Conservation (phyloP, 2,113 vertebrate species). For the Amphilophus citrinellus region DNA sequence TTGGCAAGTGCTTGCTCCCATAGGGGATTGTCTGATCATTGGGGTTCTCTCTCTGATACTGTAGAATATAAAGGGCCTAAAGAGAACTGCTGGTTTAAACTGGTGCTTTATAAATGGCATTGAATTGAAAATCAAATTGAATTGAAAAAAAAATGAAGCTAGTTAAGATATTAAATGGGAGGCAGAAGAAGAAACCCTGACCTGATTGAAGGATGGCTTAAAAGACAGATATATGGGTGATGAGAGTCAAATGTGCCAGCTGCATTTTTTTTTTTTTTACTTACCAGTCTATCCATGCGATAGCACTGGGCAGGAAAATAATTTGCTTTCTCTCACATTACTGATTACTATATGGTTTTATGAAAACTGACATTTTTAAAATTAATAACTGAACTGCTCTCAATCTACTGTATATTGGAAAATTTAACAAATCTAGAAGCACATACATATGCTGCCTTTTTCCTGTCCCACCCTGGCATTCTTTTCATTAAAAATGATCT, state of each 20-base stretch:
- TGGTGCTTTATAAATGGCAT: neutral
- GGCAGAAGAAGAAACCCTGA: neutral
- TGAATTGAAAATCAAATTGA: neutral
- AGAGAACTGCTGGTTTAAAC: neutral
- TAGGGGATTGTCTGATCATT: neutral
- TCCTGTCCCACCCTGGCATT: too few species aligned
- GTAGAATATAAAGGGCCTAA: neutral
- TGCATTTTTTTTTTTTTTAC: neutral
- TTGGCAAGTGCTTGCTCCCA: neutral
- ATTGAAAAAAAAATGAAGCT: neutral
- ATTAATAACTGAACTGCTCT: neutral
- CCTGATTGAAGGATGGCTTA: neutral
- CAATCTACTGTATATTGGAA: constrained; percentile 8
- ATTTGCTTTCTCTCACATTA: neutral
- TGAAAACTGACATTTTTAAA: neutral
- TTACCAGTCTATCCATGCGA: neutral
- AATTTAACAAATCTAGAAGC: neutral
- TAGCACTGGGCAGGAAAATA: neutral
- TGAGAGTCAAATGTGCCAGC: neutral
- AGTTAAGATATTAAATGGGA: neutral
- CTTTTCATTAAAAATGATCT: neutral
- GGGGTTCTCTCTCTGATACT: neutral
- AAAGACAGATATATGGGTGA: too few species aligned
- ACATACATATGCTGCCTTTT: neutral
- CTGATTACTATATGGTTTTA: neutral